Evolutionary conservation across 2,888 invertebrate species (phyloP).

Genomic region (Cyclophora albipunctata): DNA sequence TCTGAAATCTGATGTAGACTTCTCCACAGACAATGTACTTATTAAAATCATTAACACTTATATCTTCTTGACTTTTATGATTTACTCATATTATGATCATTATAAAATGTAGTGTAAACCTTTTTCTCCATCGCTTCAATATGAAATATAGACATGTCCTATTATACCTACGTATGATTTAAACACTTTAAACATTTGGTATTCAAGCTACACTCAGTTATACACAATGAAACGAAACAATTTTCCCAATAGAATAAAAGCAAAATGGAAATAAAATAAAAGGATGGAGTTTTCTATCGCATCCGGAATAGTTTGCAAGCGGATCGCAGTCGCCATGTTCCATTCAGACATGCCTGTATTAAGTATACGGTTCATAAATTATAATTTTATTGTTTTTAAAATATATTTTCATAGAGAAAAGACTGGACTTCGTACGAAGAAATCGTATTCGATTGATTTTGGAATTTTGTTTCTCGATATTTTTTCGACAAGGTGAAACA

Average conservation of each 20-base stretch:
- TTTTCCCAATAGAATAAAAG: conserved; percentile 57
- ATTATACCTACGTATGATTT: no score
- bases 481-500: no score
- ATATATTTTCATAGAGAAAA: neutral
- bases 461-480: no score
- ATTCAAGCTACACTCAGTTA: conserved; percentile 3
- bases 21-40: no score
- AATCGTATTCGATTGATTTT: no score
- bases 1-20: no score
- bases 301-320: conserved; percentile 65
- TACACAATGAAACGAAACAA: conserved; percentile 43
- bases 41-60: no score
- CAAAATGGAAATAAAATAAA: conserved; percentile 64
- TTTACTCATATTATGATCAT: no score
- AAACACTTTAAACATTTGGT: neutral
- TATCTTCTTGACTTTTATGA: no score
- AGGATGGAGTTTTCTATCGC: conserved; percentile 64
- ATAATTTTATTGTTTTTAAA: conserved; percentile 11
- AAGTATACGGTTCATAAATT: conserved; percentile 28
- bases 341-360: conserved; percentile 41
- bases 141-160: no score
- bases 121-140: no score
- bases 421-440: neutral
- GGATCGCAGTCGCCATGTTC: conserved; percentile 65
- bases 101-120: no score